These are phyloP conservation scores for Kryptolebias ocellatus DNA, from an alignment of 2,797 vertebrate genomes.

Conservation along the genomic window DNA sequence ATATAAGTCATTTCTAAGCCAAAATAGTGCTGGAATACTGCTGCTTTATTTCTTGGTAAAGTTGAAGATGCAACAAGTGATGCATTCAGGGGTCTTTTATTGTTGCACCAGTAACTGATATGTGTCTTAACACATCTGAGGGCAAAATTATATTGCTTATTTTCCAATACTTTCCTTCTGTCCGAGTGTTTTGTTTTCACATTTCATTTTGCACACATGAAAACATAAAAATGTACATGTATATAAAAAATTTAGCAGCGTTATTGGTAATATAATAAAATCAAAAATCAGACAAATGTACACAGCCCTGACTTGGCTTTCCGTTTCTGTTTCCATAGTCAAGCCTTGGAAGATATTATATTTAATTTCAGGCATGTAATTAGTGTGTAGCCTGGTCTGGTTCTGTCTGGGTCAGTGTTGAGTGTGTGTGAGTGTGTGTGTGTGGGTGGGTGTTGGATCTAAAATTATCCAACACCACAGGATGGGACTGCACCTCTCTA, in stretches of 20 bases:
- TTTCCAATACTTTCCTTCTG: background rate
- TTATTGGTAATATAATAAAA: slow-evolving; percentile 4
- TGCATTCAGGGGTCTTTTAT: background rate
- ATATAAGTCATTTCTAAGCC: slow-evolving; percentile 10
- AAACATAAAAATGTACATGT: background rate
- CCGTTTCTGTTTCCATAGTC: slow-evolving; percentile 62
- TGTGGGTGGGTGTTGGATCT: slow-evolving; percentile 35
- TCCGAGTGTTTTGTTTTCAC: background rate
- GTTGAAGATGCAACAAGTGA: background rate
- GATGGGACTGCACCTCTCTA: slow-evolving; percentile 48
- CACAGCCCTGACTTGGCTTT: slow-evolving; percentile 48
- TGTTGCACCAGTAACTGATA: slow-evolving; percentile 12
- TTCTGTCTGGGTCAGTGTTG: slow-evolving; percentile 71
- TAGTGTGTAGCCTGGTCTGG: slow-evolving; percentile 73
- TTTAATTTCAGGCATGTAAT: slow-evolving; percentile 80
- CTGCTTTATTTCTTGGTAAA: background rate
- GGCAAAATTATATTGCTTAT: background rate
- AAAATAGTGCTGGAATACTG: background rate
- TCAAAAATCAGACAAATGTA: slow-evolving; percentile 28
- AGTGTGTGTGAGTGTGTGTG: slow-evolving; percentile 39
- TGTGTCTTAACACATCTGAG: background rate
- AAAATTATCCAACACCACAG: slow-evolving; percentile 65
- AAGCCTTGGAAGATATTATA: slow-evolving; percentile 70
- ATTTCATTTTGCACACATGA: background rate
- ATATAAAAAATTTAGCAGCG: slow-evolving; percentile 1